A percentile compares a stretch with the other conserved stretches of the same genome.
Conservation (phyloP, 1,140 invertebrate species). For the Pseudobourletiella spinata region DNA sequence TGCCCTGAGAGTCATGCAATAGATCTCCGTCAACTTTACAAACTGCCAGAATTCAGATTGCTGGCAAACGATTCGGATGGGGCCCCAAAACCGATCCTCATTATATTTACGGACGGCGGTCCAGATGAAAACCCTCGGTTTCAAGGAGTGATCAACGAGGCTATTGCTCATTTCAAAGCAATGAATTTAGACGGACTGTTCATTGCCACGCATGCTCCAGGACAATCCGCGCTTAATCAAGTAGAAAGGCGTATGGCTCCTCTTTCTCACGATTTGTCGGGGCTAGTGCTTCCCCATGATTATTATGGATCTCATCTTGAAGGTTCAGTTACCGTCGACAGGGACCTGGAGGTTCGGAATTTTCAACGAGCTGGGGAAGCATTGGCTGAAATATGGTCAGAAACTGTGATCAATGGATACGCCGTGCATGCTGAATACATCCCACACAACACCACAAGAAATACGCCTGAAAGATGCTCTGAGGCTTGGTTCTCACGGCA, state of each 20-base stretch:
- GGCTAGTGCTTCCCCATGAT: constrained; percentile 41
- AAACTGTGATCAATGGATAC: constrained; percentile 38
- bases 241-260: constrained; percentile 41
- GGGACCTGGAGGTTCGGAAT: constrained; percentile 37
- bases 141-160: constrained; percentile 4
- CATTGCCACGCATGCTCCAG: constrained; percentile 42
- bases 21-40: constrained; percentile 38
- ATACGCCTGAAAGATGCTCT: not conserved
- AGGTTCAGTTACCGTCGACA: not conserved
- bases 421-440: constrained; percentile 37
- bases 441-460: not conserved
- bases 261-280: constrained; percentile 39
- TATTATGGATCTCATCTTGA: constrained; percentile 41
- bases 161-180: constrained; percentile 11
- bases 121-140: constrained; percentile 43
- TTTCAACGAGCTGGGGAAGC: constrained; percentile 36
- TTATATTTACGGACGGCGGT: constrained; percentile 41
- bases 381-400: constrained; percentile 38
- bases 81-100: constrained; percentile 40
- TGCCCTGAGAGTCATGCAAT: constrained; percentile 39
- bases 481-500: not conserved
- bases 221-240: constrained; percentile 39
- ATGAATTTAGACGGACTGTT: constrained; percentile 42
- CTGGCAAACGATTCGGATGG: constrained; percentile 35
- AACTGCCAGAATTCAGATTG: constrained; percentile 34